Evolutionary conservation across 2,113 vertebrate species (phyloP).

Genomic region (Puntigrus tetrazona): DNA sequence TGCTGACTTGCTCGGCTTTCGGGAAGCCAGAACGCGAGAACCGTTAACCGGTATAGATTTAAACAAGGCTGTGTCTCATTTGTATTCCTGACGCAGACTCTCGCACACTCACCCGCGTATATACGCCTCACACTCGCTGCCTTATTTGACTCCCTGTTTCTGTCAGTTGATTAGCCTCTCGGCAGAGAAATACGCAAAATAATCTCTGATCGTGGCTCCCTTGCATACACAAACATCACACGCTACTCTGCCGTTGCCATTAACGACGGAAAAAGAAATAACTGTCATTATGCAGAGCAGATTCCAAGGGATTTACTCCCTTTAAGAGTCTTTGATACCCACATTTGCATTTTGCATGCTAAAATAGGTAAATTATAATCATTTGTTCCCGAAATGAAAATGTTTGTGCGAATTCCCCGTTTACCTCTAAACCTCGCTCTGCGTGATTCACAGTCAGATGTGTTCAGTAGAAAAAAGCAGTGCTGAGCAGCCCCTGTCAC

Average conservation of each 20-base stretch:
- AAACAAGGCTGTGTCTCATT: slow-evolving; percentile 53
- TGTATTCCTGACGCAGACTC: slow-evolving; percentile 53
- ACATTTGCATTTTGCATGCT: slow-evolving; percentile 47
- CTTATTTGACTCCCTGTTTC: slow-evolving; percentile 57
- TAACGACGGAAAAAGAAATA: slow-evolving; percentile 20
- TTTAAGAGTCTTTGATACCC: slow-evolving; percentile 40
- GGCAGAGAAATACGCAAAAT: slow-evolving; percentile 43
- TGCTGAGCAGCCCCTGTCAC: slow-evolving; percentile 48
- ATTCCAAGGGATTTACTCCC: slow-evolving; percentile 39
- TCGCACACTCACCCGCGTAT: slow-evolving; percentile 44
- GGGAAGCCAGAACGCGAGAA: slow-evolving; percentile 35
- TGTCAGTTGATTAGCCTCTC: slow-evolving; percentile 53
- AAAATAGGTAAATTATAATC: slow-evolving; percentile 30
- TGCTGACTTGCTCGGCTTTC: slow-evolving; percentile 23
- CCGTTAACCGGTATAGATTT: slow-evolving; percentile 58
- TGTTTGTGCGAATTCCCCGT: slow-evolving; percentile 39
- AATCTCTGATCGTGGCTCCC: slow-evolving; percentile 41
- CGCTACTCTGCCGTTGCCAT: slow-evolving; percentile 14
- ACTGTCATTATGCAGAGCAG: slow-evolving; percentile 46
- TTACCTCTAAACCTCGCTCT: slow-evolving; percentile 43
- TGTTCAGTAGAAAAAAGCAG: slow-evolving; percentile 34
- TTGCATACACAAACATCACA: slow-evolving; percentile 14
- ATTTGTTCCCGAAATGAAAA: slow-evolving; percentile 47
- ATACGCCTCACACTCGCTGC: slow-evolving; percentile 49
- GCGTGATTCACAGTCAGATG: slow-evolving; percentile 43